Conservation (phyloP, 2,888 invertebrate genomes). For the Acholoe squamosa region DNA sequence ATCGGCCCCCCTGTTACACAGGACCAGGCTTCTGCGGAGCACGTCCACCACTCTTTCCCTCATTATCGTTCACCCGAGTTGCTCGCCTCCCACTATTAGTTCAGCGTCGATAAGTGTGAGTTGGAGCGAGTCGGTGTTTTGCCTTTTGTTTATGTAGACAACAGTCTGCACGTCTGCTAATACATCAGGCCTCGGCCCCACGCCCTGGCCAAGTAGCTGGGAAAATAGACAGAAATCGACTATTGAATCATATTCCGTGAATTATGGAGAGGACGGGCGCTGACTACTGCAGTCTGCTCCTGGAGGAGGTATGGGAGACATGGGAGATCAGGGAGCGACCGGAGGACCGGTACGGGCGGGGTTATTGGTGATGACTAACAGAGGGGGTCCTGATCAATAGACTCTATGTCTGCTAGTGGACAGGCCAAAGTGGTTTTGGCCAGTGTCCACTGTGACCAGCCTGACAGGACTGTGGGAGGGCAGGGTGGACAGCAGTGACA, state of each 20-base stretch:
- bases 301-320: not conserved
- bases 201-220: not conserved
- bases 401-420: too few species aligned
- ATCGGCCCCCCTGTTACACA: not conserved
- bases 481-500: too few species aligned
- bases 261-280: not conserved
- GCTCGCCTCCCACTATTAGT: constrained; percentile 29
- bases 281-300: not conserved
- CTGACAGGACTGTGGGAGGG: too few species aligned
- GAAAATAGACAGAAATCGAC: constrained; percentile 29
- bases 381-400: too few species aligned
- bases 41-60: not conserved
- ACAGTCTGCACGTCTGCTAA: not conserved
- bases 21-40: not conserved
- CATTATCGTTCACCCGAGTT: constrained; percentile 24
- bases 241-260: constrained; percentile 9
- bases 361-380: too few species aligned
- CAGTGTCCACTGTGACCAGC: too few species aligned
- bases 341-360: too few species aligned
- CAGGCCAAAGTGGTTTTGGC: too few species aligned
- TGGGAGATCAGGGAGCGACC: not conserved
- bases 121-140: not conserved
- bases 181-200: not conserved
- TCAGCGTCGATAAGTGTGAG: not conserved
- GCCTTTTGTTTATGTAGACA: constrained; percentile 10